Conservation (phyloP, 2,888 invertebrate genomes). For the Malacosoma neustria region DNA sequence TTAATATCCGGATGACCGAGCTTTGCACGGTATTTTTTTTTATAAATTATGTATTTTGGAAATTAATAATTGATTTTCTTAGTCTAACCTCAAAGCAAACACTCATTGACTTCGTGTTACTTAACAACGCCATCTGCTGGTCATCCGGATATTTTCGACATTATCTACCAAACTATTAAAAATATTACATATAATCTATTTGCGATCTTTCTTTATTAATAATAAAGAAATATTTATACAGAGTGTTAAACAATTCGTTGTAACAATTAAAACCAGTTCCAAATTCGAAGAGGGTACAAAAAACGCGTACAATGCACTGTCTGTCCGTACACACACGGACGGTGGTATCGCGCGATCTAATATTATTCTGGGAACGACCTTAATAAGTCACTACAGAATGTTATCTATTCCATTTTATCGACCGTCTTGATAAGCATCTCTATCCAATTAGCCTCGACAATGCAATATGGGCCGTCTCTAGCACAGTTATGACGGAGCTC, state of each 20-base stretch:
- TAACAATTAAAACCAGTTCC: not conserved
- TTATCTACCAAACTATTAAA: too few relatives aligned
- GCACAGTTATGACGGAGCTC: constrained; percentile 52
- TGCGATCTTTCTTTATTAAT: too few relatives aligned
- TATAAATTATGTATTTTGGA: too few relatives aligned
- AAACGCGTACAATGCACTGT: not conserved
- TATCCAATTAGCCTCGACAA: constrained; percentile 73
- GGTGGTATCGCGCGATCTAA: constrained; percentile 68
- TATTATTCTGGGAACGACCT: constrained; percentile 77
- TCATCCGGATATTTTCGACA: too few relatives aligned
- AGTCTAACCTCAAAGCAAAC: too few relatives aligned
- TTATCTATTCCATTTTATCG: constrained; percentile 76
- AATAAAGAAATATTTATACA: too few relatives aligned
- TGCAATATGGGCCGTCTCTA: constrained; percentile 68
- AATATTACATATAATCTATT: too few relatives aligned
- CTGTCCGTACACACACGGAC: constrained; percentile 42
- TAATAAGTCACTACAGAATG: constrained; percentile 77
- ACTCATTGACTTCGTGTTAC: too few relatives aligned
- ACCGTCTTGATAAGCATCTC: constrained; percentile 63
- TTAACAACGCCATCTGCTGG: too few relatives aligned
- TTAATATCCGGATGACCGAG: too few relatives aligned
- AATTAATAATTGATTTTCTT: too few relatives aligned
- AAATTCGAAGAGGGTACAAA: not conserved
- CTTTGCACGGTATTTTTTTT: too few relatives aligned
- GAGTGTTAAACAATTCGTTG: not conserved